phyloP scores from a whole-genome alignment of 2,797 vertebrate species.

The Falco biarmicus region DNA sequence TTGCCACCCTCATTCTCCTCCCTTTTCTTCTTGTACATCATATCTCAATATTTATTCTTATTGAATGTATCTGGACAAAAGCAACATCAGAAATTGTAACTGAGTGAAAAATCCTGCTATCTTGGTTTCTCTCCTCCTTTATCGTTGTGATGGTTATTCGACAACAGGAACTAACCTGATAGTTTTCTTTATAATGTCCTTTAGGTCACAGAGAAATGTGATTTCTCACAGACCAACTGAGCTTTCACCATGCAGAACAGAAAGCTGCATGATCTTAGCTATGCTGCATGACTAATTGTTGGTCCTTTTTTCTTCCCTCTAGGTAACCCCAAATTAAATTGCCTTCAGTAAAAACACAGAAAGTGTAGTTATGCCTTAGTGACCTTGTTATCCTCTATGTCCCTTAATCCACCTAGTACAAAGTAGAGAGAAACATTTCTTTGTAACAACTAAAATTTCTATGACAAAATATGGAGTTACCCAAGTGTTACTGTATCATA shows the following conservation, averaged over 20 bases:
- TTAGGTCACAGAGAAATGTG: neutral
- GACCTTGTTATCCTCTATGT: neutral
- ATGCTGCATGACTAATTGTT: neutral
- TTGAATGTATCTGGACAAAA: neutral
- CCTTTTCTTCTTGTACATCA: neutral
- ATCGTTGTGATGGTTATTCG: neutral
- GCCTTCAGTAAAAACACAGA: neutral
- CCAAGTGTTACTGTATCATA: neutral
- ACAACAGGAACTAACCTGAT: neutral
- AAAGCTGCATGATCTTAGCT: neutral
- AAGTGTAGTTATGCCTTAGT: constrained; percentile 29
- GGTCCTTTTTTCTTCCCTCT: constrained; percentile 11
- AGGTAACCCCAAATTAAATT: constrained; percentile 18
- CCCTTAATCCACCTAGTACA: neutral
- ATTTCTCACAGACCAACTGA: neutral
- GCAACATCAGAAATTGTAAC: neutral
- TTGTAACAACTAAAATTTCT: neutral
- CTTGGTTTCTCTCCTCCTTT: neutral
- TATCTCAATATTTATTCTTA: neutral
- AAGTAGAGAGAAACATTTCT: neutral
- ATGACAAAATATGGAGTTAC: neutral
- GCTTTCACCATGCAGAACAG: neutral
- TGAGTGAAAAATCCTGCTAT: neutral
- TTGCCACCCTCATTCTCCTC: neutral
- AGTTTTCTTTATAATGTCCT: neutral